These are phyloP conservation scores for Psittacula derbiana DNA, from an alignment of 2,797 vertebrate species.

Conservation along the genomic window DNA sequence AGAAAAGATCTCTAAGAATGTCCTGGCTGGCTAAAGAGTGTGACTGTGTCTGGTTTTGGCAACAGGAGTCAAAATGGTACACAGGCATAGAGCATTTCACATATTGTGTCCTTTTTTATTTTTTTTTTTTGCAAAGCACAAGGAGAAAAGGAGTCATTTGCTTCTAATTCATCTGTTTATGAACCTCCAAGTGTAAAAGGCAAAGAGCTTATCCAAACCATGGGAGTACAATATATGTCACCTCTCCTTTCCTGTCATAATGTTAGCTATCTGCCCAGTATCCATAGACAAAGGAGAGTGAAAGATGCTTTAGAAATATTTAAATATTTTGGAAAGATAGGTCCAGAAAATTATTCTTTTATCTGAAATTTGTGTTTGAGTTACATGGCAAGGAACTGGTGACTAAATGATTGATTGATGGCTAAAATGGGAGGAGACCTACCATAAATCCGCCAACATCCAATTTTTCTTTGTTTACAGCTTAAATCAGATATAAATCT, in stretches of 20 bases:
- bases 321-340: neutral
- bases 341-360: neutral
- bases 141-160: neutral
- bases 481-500: neutral
- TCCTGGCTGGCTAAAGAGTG: neutral
- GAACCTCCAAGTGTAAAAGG: neutral
- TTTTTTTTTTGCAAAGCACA: neutral
- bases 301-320: neutral
- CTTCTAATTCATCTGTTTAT: neutral
- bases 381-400: neutral
- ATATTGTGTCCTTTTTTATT: neutral
- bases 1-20: accelerated
- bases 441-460: accelerated
- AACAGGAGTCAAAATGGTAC: neutral
- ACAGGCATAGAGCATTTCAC: neutral
- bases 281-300: neutral
- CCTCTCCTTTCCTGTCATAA: neutral
- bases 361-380: neutral
- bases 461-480: neutral
- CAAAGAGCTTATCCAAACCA: neutral
- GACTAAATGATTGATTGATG: neutral
- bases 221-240: neutral
- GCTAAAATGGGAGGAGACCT: neutral
- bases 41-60: neutral
- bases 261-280: neutral